Percentiles rank a stretch among this genome's conserved stretches.
These are phyloP conservation scores for Acanthosepion esculentum DNA, from an alignment of 2,888 invertebrate species.

Conservation along the genomic window DNA sequence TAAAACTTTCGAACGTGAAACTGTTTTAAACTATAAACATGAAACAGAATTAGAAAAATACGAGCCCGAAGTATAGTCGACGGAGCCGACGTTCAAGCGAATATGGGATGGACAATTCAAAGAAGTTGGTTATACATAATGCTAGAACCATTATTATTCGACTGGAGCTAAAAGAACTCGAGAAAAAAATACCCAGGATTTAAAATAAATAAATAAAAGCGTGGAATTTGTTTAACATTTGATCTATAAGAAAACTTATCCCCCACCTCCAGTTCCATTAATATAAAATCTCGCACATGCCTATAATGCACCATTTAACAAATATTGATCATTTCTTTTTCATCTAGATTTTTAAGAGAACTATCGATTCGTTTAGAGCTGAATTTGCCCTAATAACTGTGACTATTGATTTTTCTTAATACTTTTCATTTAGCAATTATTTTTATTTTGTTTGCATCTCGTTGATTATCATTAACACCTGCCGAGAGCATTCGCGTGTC, in stretches of 20 bases:
- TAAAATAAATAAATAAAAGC: no score
- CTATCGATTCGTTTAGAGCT: not conserved
- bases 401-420: not conserved
- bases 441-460: not conserved
- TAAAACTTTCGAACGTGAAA: no score
- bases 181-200: no score
- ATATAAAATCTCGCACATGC: conserved; percentile 6
- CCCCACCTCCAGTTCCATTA: not conserved
- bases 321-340: not conserved
- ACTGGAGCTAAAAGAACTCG: no score
- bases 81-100: no score
- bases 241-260: not conserved
- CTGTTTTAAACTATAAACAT: no score
- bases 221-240: no score
- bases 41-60: no score
- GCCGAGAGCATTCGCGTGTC: not conserved
- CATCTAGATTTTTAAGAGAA: not conserved
- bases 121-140: no score
- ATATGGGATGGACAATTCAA: no score
- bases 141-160: no score
- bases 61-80: no score
- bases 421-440: not conserved
- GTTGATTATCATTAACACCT: not conserved
- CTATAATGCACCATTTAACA: not conserved
- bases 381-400: not conserved